Base-by-base conservation (phyloP, 2,113 vertebrate species). In the Aspidoscelis tigris region DNA sequence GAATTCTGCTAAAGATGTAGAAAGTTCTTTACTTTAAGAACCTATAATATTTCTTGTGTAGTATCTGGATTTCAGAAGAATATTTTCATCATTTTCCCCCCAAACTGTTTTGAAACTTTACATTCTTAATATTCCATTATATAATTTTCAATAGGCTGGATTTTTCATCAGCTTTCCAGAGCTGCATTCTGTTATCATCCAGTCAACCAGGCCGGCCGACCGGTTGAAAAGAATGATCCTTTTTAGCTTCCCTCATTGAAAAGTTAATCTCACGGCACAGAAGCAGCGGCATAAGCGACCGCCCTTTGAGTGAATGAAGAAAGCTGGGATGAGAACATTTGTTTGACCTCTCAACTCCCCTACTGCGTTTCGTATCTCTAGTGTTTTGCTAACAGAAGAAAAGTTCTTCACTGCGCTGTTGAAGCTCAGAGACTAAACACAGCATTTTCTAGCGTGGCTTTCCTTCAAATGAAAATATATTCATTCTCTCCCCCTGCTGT, bases 401-500 rank as follows among this genome's bases (percentile, higher is more conserved):
- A 82, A 65, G 58, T 66, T 65, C 18, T 82, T 41, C 24, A 74
- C 55, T 61, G 55, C 50, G 21, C 81, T 74, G 71, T 21, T 82
- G 55, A 82, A 26, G 55, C 81, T 82, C 26, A 83, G 71, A 83
- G 82, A 83, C 73, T 76, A 83, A 83, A 76, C 82, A 77, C 58
- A 58, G 43, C 74, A 69, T 77, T 47, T 83, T 76, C 20, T 85
- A 71, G 58, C 18, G 53, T 24, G 21, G 24, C 22, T 77, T 0
- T n/a, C 65, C 21, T 41, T 61, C 44, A 77, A 26, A 5, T 12
- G 70, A 72, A 53, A 77, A 20, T 10, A 33, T 6, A 68, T 41
- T 68, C 66, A 0, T 2, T 26, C 5, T 69, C 74, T 85, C 3
- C 44, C 71, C 78, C 47, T 82, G 78, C 79, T 77, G 50, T 18